These are phyloP conservation scores for Patella vulgata DNA, from an alignment of 1,140 invertebrate species.

Conservation along the genomic window DNA sequence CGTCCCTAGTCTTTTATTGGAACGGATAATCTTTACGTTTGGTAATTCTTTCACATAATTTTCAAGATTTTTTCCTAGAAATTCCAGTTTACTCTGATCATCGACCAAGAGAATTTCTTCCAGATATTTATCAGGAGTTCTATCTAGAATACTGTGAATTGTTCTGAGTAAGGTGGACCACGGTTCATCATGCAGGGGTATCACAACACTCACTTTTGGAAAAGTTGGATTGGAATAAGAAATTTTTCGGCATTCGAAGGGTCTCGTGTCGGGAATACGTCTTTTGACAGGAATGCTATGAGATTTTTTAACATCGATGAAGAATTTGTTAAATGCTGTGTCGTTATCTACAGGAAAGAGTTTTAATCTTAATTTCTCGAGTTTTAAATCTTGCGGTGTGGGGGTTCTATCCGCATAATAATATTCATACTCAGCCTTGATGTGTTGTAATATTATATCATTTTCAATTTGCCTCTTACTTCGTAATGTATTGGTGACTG, in stretches of 20 bases:
- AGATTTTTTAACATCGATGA: constrained; percentile 3
- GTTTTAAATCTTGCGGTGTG: too few relatives aligned
- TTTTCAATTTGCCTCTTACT: too few relatives aligned
- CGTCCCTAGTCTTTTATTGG: constrained; percentile 80
- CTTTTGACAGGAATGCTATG: background rate
- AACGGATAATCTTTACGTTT: constrained; percentile 74
- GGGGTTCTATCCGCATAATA: too few relatives aligned
- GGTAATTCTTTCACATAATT: constrained; percentile 89
- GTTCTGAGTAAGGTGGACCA: constrained; percentile 86
- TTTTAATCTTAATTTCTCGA: background rate
- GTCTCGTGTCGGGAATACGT: constrained; percentile 22
- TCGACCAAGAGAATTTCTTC: constrained; percentile 90
- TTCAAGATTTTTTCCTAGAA: constrained; percentile 88
- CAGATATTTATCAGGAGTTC: constrained; percentile 79
- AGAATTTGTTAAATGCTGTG: background rate
- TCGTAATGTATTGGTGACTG: too few relatives aligned
- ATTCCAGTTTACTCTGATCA: constrained; percentile 86
- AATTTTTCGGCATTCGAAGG: constrained; percentile 82
- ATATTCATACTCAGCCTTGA: too few relatives aligned
- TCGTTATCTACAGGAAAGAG: background rate
- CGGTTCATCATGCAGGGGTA: constrained; percentile 85
- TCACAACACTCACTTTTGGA: constrained; percentile 91
- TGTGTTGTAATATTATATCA: too few relatives aligned
- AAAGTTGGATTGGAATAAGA: constrained; percentile 78
- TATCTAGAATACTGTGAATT: constrained; percentile 86